phyloP scores from a whole-genome alignment of 2,888 invertebrate species.

The Drosophila parthenogenetica region DNA sequence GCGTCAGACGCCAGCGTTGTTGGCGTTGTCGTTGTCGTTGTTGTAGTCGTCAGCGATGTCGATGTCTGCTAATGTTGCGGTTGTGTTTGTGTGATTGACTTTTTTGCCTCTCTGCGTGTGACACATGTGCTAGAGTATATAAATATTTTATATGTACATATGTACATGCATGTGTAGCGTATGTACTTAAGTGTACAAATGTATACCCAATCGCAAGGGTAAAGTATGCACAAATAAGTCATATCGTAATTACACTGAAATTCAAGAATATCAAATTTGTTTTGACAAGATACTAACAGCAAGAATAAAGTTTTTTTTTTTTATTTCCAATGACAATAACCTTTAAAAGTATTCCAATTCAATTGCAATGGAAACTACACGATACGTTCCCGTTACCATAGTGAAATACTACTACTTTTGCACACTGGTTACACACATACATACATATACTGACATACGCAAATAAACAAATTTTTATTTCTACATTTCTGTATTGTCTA shows the following conservation, averaged over 20 bases:
- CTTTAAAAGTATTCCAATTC: conserved; percentile 1
- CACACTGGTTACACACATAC: neutral
- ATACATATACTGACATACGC: no score
- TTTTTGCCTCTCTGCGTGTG: conserved; percentile 67
- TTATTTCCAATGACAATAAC: conserved; percentile 4
- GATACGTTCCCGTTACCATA: conserved; percentile 1
- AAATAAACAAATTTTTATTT: neutral
- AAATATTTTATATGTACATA: conserved; percentile 17
- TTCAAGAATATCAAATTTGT: conserved; percentile 15
- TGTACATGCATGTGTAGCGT: neutral
- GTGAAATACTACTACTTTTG: neutral
- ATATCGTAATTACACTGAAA: conserved; percentile 31
- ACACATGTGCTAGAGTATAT: conserved; percentile 62
- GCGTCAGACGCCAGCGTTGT: conserved; percentile 30
- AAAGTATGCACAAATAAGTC: conserved; percentile 9
- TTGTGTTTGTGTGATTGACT: conserved; percentile 70
- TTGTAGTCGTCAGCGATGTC: conserved; percentile 19
- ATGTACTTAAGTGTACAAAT: neutral
- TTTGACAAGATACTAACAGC: conserved; percentile 7
- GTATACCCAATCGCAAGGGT: conserved; percentile 5
- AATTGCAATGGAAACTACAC: conserved; percentile 3
- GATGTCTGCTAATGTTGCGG: conserved; percentile 39
- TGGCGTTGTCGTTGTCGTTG: conserved; percentile 15
- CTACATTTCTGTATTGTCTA: no score
- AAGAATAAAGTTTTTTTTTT: neutral